Conservation (phyloP, 2,888 invertebrate genomes). For the Meteorus cinctellus region DNA sequence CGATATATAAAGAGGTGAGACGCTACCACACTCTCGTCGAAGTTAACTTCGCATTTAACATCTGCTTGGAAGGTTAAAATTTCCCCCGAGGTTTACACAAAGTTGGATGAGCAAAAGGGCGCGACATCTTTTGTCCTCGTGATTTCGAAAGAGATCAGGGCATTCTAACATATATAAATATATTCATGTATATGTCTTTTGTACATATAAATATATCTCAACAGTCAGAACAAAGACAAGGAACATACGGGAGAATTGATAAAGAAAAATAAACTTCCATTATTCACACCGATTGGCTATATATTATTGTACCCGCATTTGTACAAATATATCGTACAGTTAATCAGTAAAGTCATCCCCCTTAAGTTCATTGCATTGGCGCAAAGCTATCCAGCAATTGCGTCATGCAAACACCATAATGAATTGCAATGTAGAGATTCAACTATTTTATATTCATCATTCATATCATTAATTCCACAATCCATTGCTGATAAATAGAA, state of each 20-base stretch:
- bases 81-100: conserved; percentile 66
- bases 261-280: neutral
- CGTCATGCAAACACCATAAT: neutral
- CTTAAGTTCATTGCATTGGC: neutral
- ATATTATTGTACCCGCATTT: conserved; percentile 13
- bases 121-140: conserved; percentile 58
- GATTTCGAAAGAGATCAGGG: conserved; percentile 52
- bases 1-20: neutral
- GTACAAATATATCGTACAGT: neutral
- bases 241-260: conserved; percentile 1
- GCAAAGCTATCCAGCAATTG: neutral
- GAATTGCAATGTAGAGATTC: neutral
- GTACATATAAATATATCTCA: conserved; percentile 6
- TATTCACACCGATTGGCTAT: conserved; percentile 3
- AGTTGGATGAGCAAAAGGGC: conserved; percentile 55
- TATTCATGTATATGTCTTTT: conserved; percentile 1
- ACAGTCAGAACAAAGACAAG: neutral
- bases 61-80: conserved; percentile 68
- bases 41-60: conserved; percentile 70
- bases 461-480: too few species aligned
- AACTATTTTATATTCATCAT: neutral
- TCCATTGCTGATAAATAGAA: too few species aligned
- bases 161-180: conserved; percentile 52
- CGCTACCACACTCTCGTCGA: conserved; percentile 49
- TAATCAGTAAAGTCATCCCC: neutral